Percentiles rank a stretch among this genome's conserved stretches.
phyloP scores from a whole-genome alignment of 2,888 invertebrate genomes.

The Cephus pulcher region DNA sequence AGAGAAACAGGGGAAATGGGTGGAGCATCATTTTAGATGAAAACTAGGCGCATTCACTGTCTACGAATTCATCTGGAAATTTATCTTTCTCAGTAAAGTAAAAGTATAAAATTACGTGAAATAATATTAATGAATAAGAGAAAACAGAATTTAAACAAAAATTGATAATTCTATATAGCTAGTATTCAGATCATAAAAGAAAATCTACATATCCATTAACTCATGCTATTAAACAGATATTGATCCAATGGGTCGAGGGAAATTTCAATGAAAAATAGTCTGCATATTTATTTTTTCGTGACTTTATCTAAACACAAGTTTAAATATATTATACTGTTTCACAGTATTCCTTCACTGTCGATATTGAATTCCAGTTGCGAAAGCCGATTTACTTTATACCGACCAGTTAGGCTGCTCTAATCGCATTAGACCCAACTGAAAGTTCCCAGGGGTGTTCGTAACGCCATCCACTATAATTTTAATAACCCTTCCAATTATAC shows the following conservation, averaged over 20 bases:
- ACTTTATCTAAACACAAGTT: background rate
- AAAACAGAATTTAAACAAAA: no score
- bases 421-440: constrained; percentile 48
- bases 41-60: background rate
- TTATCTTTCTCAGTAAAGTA: background rate
- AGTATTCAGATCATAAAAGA: no score
- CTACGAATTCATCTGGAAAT: background rate
- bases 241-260: background rate
- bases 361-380: background rate
- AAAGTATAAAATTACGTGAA: no score
- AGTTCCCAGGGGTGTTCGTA: constrained; percentile 34
- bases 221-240: no score
- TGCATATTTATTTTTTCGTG: background rate
- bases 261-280: background rate
- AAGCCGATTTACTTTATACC: background rate
- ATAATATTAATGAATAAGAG: no score
- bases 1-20: background rate
- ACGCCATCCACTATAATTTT: background rate
- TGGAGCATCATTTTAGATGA: background rate
- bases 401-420: constrained; percentile 23
- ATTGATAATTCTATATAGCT: no score
- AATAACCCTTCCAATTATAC: background rate
- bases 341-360: background rate
- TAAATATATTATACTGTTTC: background rate
- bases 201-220: no score